A percentile compares a stretch with the other conserved stretches of the same genome.
These are phyloP conservation scores for Nebria brevicollis DNA, from an alignment of 2,888 invertebrate species.

Conservation along the genomic window DNA sequence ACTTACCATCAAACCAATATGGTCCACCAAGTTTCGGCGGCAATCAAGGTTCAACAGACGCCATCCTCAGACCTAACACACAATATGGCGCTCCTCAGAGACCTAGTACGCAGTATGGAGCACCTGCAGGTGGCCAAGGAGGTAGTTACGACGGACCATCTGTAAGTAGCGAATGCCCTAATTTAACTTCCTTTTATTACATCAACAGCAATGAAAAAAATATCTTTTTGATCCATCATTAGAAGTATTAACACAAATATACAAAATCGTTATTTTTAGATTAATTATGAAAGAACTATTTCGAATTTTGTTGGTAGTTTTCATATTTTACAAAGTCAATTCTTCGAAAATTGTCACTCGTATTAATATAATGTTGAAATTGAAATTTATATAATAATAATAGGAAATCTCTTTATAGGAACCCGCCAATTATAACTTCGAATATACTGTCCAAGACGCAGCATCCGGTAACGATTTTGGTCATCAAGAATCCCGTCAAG, in stretches of 20 bases:
- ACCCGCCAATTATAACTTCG: slow-evolving; percentile 71
- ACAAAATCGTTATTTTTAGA: not conserved
- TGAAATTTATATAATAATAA: not conserved
- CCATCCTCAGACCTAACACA: slow-evolving; percentile 53
- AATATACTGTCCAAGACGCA: slow-evolving; percentile 72
- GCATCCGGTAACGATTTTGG: slow-evolving; percentile 76
- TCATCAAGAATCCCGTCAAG: slow-evolving; percentile 72
- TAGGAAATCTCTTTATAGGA: slow-evolving; percentile 52
- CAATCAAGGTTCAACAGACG: slow-evolving; percentile 51
- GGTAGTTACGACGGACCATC: slow-evolving; percentile 56
- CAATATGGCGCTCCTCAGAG: slow-evolving; percentile 54
- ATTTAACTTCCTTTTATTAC: not conserved
- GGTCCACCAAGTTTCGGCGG: slow-evolving; percentile 51
- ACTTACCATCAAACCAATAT: slow-evolving; percentile 58
- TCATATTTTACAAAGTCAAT: too few species aligned
- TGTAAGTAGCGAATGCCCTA: slow-evolving; percentile 52
- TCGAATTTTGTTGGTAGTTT: too few species aligned
- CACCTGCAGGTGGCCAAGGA: slow-evolving; percentile 49
- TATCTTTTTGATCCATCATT: not conserved
- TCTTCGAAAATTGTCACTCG: too few species aligned
- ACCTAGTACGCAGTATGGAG: slow-evolving; percentile 52
- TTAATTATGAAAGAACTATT: too few species aligned
- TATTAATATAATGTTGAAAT: too few species aligned
- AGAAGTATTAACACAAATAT: not conserved
- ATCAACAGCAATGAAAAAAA: not conserved